phyloP scores from a whole-genome alignment of 2,113 vertebrate genomes.

The Pagrus major region DNA sequence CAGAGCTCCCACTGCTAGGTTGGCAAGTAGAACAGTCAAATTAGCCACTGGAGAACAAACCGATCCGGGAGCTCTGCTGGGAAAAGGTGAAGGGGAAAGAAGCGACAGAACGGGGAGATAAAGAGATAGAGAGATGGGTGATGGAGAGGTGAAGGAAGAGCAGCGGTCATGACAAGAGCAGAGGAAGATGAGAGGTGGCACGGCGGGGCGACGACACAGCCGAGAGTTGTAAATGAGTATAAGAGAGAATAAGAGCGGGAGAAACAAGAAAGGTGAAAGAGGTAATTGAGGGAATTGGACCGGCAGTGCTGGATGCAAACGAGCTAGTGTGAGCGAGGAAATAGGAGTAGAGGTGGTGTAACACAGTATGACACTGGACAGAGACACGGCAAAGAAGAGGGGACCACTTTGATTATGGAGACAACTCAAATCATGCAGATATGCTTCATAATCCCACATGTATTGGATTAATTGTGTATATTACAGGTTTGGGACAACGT shows the following conservation, averaged over 20 bases:
- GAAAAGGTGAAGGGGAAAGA: constrained; percentile 68
- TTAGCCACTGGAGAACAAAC: constrained; percentile 80
- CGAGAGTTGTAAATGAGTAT: constrained; percentile 43
- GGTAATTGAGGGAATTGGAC: constrained; percentile 31
- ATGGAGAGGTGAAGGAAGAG: constrained; percentile 13
- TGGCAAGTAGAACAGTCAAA: constrained; percentile 83
- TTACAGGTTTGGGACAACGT: neutral
- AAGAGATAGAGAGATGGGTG: constrained; percentile 16
- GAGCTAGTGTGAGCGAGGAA: neutral
- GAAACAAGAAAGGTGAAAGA: constrained; percentile 29
- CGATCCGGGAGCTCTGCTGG: constrained; percentile 68
- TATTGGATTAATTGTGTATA: neutral
- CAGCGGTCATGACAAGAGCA: constrained; percentile 22
- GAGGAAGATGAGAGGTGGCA: constrained; percentile 40
- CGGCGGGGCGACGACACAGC: constrained; percentile 8
- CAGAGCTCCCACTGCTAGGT: constrained; percentile 65
- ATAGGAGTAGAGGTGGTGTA: neutral
- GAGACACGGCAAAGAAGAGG: neutral
- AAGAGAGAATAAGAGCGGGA: constrained; percentile 49
- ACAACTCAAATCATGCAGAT: neutral
- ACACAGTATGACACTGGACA: neutral
- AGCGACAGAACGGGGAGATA: constrained; percentile 23
- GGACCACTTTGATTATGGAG: neutral
- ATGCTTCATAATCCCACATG: neutral
- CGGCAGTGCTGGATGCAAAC: neutral